phyloP scores from a whole-genome alignment of 2,888 invertebrate species.

The Alitta virens region DNA sequence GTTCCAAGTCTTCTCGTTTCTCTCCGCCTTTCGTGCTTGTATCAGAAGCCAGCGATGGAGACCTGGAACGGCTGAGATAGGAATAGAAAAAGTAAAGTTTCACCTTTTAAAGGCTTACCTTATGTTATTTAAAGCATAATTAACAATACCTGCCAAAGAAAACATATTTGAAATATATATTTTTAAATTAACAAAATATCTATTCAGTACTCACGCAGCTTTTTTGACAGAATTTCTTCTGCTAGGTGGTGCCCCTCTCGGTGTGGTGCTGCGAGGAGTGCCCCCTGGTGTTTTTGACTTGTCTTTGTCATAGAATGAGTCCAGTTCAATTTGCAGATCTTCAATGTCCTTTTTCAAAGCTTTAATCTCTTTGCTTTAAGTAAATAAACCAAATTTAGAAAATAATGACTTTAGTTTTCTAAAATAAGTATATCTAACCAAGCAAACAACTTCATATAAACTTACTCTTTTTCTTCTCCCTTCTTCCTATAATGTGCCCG shows the following conservation, averaged over 20 bases:
- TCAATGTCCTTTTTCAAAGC: conserved; percentile 30
- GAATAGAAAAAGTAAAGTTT: too few species aligned
- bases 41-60: conserved; percentile 14
- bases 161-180: too few species aligned
- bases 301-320: conserved; percentile 26
- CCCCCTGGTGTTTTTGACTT: conserved; percentile 1
- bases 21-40: conserved; percentile 3
- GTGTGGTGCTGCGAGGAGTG: not conserved
- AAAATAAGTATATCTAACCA: too few species aligned
- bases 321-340: conserved; percentile 25
- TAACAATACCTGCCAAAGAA: too few species aligned
- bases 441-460: too few species aligned
- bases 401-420: too few species aligned
- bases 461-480: conserved; percentile 42
- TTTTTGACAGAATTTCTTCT: not conserved
- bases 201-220: not conserved
- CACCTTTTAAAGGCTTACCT: too few species aligned
- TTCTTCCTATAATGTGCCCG: conserved; percentile 38
- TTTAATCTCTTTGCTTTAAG: conserved; percentile 29
- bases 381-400: not conserved
- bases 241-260: not conserved
- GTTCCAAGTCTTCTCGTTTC: conserved; percentile 13
- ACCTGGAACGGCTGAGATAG: conserved; percentile 2
- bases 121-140: too few species aligned
- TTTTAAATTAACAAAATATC: too few species aligned